These are phyloP conservation scores for Phalangium opilio DNA, from an alignment of 2,888 invertebrate species.

Conservation along the genomic window DNA sequence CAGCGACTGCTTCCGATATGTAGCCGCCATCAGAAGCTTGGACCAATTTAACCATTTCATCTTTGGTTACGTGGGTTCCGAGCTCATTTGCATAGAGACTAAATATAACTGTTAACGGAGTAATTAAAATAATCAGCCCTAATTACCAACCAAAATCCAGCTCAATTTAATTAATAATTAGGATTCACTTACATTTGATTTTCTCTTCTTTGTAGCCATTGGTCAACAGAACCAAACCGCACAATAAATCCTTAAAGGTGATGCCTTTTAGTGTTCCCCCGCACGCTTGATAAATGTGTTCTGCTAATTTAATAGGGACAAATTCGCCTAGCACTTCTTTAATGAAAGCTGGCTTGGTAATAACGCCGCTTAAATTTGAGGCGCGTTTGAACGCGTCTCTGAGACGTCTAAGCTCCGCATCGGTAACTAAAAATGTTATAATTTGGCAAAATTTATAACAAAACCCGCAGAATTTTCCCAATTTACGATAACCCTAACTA, in stretches of 20 bases:
- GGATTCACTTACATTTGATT: slow-evolving; percentile 55
- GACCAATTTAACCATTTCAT: slow-evolving; percentile 47
- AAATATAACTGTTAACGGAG: slow-evolving; percentile 64
- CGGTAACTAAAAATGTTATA: slow-evolving; percentile 64
- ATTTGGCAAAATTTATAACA: too few relatives aligned
- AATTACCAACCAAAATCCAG: too few relatives aligned
- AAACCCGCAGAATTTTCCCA: too few relatives aligned
- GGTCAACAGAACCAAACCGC: slow-evolving; percentile 70
- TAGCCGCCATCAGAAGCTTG: slow-evolving; percentile 35
- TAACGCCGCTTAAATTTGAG: slow-evolving; percentile 47
- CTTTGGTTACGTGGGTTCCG: slow-evolving; percentile 52
- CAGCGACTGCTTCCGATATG: slow-evolving; percentile 34
- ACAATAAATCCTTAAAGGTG: slow-evolving; percentile 61
- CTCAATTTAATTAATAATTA: too few relatives aligned
- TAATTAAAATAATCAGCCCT: too few relatives aligned
- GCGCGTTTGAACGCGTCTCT: slow-evolving; percentile 75
- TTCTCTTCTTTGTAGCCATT: slow-evolving; percentile 71
- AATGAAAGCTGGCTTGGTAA: slow-evolving; percentile 56
- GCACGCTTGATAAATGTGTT: slow-evolving; percentile 66
- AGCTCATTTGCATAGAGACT: slow-evolving; percentile 69
- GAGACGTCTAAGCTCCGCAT: slow-evolving; percentile 62
- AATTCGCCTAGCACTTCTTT: slow-evolving; percentile 74
- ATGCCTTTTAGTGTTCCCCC: slow-evolving; percentile 70
- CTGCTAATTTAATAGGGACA: slow-evolving; percentile 63
- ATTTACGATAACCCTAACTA: too few relatives aligned